Evolutionary conservation across 2,797 vertebrate species (phyloP).

Genomic region (Catharus ustulatus): DNA sequence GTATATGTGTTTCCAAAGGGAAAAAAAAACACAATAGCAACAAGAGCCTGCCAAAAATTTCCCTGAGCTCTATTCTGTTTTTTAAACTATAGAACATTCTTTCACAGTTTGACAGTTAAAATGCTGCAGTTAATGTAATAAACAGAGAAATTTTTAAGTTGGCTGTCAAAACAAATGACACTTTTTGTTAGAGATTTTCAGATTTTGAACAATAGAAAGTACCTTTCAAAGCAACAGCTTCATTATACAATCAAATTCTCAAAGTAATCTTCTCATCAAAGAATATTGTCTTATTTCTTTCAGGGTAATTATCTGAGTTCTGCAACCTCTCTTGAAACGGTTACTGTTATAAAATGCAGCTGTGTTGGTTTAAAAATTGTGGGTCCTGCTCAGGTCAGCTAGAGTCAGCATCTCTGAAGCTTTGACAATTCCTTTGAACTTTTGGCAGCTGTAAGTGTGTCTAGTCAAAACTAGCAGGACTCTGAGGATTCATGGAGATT

Average conservation of each 20-base stretch:
- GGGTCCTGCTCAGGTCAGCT: constrained; percentile 50
- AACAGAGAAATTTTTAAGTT: constrained; percentile 83
- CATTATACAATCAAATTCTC: constrained; percentile 83
- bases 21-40: constrained; percentile 69
- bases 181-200: constrained; percentile 78
- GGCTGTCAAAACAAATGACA: constrained; percentile 84
- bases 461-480: constrained; percentile 31
- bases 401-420: constrained; percentile 28
- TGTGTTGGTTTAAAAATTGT: constrained; percentile 64
- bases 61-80: constrained; percentile 79
- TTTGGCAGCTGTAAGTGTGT: constrained; percentile 13
- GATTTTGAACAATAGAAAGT: constrained; percentile 82
- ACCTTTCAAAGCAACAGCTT: constrained; percentile 83
- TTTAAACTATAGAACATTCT: constrained; percentile 83
- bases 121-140: constrained; percentile 84
- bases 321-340: constrained; percentile 72
- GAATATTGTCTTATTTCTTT: constrained; percentile 83
- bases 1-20: constrained; percentile 70
- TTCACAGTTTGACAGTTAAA: constrained; percentile 85
- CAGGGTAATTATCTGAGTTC: constrained; percentile 78
- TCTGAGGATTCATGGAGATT: not conserved
- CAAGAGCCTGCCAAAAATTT: constrained; percentile 79
- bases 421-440: constrained; percentile 34
- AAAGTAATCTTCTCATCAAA: constrained; percentile 83
- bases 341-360: constrained; percentile 72